Percentiles rank a stretch among this genome's conserved stretches.
These are phyloP conservation scores for Uropsilus gracilis DNA, from an alignment of 2,113 vertebrate species.

Conservation along the genomic window DNA sequence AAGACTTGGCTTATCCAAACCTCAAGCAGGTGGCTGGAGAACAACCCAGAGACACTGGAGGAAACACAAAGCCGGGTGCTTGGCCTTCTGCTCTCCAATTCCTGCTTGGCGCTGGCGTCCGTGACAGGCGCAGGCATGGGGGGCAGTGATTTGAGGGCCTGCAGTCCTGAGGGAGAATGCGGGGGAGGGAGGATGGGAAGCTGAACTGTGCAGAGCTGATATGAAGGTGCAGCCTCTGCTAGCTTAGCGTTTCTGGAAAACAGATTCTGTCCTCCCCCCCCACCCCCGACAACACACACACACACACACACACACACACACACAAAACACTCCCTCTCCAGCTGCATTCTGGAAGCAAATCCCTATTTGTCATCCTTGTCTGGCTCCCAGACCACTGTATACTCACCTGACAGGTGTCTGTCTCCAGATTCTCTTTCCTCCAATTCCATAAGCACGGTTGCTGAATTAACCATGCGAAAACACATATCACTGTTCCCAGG, in stretches of 20 bases:
- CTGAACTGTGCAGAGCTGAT: too few relatives aligned
- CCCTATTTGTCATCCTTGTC: neutral
- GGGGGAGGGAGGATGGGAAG: neutral
- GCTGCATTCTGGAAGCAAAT: neutral
- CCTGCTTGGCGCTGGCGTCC: neutral
- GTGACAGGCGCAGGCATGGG: neutral
- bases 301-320: too few relatives aligned
- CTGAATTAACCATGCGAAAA: too few relatives aligned
- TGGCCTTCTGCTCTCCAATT: neutral
- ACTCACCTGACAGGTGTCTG: neutral
- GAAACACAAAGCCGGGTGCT: neutral
- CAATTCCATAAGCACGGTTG: neutral
- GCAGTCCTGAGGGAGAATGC: accelerated
- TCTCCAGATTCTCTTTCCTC: neutral
- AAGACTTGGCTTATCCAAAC: neutral
- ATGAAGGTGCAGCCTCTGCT: neutral
- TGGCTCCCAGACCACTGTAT: neutral
- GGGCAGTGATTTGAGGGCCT: accelerated
- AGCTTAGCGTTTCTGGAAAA: neutral
- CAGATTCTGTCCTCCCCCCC: neutral
- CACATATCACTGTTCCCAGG: neutral
- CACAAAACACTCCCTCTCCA: too few relatives aligned
- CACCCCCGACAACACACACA: neutral
- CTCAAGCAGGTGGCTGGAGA: neutral
- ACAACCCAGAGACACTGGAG: neutral